These are phyloP conservation scores for Oeneis ivallda DNA, from an alignment of 2,888 invertebrate genomes.

Conservation along the genomic window DNA sequence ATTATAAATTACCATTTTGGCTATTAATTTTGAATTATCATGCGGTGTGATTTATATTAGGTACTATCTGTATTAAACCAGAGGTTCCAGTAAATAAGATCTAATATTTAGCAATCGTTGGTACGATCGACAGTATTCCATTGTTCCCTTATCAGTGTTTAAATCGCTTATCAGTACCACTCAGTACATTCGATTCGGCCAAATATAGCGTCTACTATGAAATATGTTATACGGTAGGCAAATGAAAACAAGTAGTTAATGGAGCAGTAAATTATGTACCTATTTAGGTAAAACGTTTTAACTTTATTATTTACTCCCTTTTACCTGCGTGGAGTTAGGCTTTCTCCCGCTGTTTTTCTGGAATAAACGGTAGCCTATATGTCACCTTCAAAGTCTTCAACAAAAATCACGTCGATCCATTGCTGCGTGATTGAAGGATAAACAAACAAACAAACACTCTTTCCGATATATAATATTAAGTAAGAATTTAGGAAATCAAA, in stretches of 20 bases:
- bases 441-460: no score
- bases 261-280: neutral
- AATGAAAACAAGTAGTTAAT: neutral
- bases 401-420: no score
- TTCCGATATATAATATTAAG: no score
- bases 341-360: no score
- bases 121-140: conserved; percentile 25
- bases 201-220: conserved; percentile 15
- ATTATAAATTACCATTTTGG: no score
- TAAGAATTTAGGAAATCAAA: no score
- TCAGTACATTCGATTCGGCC: conserved; percentile 19
- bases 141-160: conserved; percentile 30
- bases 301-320: no score
- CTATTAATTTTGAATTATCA: neutral
- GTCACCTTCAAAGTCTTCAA: no score
- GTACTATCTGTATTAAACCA: neutral
- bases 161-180: conserved; percentile 24
- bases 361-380: no score
- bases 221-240: conserved; percentile 16
- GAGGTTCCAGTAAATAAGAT: conserved; percentile 15
- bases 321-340: no score
- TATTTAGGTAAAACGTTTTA: no score
- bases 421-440: no score
- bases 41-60: neutral
- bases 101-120: conserved; percentile 23